phyloP scores from a whole-genome alignment of 2,888 invertebrate species.

The Catocala sponsa region DNA sequence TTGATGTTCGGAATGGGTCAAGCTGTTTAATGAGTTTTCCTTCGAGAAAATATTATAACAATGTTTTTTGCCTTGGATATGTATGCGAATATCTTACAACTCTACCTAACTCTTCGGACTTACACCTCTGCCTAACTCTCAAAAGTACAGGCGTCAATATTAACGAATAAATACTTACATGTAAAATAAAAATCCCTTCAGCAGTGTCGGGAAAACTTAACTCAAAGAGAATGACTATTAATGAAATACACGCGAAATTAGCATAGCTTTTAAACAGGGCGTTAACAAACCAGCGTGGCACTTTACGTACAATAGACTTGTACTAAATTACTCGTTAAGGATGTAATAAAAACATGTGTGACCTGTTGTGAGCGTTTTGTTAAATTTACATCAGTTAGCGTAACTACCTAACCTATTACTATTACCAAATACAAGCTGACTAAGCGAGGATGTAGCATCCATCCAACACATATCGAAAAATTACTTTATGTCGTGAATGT shows the following conservation, averaged over 20 bases:
- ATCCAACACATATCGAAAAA: too few species aligned
- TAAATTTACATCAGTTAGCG: slow-evolving; percentile 40
- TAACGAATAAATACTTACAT: slow-evolving; percentile 24
- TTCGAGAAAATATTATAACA: too few species aligned
- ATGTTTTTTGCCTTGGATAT: too few species aligned
- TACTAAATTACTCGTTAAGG: slow-evolving; percentile 38
- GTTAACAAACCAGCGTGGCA: slow-evolving; percentile 45
- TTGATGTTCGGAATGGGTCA: too few species aligned
- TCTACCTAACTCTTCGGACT: too few species aligned
- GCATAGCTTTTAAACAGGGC: slow-evolving; percentile 72
- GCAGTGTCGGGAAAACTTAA: slow-evolving; percentile 12
- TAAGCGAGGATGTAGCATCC: not conserved
- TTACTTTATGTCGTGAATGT: too few species aligned
- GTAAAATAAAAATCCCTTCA: slow-evolving; percentile 17
- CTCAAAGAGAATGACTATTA: slow-evolving; percentile 37
- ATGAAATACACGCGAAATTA: slow-evolving; percentile 66
- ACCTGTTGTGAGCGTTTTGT: slow-evolving; percentile 29
- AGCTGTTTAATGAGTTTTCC: too few species aligned
- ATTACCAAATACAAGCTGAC: not conserved
- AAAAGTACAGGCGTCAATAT: too few species aligned
- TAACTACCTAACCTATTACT: slow-evolving; percentile 19
- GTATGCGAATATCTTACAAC: too few species aligned
- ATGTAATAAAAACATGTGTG: slow-evolving; percentile 37
- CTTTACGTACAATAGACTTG: slow-evolving; percentile 37
- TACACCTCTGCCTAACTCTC: too few species aligned